These are phyloP conservation scores for Cryptosula pallasiana DNA, from an alignment of 2,888 invertebrate genomes.

Conservation along the genomic window DNA sequence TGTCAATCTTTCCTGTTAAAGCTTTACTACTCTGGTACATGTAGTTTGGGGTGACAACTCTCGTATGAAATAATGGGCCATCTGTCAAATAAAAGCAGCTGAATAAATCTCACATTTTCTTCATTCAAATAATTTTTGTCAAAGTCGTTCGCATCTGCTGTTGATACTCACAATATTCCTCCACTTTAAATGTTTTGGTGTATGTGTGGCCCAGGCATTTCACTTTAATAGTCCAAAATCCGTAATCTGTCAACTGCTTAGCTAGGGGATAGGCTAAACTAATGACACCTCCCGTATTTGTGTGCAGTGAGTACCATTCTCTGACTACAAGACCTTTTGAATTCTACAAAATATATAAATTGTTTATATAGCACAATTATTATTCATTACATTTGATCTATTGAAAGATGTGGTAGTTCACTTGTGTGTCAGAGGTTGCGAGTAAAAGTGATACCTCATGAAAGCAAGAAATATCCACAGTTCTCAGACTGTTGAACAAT, in stretches of 20 bases:
- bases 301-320: conserved; percentile 64
- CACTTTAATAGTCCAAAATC: conserved; percentile 84
- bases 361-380: too few relatives aligned
- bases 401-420: neutral
- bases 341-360: neutral
- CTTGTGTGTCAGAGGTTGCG: neutral
- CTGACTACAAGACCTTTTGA: neutral
- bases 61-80: conserved; percentile 1
- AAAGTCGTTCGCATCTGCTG: too few relatives aligned
- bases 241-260: conserved; percentile 85
- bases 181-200: conserved; percentile 8
- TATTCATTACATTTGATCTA: neutral
- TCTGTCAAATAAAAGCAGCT: neutral
- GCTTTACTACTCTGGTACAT: conserved; percentile 14
- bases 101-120: too few relatives aligned
- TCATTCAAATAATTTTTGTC: too few relatives aligned
- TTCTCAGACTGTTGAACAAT: too few relatives aligned
- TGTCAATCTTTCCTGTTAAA: conserved; percentile 3
- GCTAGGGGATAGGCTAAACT: conserved; percentile 4
- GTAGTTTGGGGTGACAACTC: conserved; percentile 14
- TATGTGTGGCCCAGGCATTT: neutral
- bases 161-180: conserved; percentile 22
- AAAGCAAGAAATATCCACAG: too few relatives aligned
- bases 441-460: too few relatives aligned
- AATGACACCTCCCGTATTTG: conserved; percentile 50